These are phyloP conservation scores for Bucorvus abyssinicus DNA, from an alignment of 2,797 vertebrate species.

Conservation along the genomic window DNA sequence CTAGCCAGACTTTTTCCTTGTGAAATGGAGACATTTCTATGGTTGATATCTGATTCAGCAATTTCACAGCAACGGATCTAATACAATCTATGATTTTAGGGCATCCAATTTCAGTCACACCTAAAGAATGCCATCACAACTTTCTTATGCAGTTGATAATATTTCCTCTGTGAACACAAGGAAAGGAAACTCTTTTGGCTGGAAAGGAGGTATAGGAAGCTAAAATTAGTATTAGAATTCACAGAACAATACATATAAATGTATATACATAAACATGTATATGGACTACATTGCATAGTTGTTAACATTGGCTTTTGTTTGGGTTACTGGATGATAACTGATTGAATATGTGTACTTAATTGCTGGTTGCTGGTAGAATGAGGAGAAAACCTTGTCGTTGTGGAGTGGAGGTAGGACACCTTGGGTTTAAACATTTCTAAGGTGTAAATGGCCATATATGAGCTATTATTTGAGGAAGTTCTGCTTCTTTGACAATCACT, in stretches of 20 bases:
- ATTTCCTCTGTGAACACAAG: background rate
- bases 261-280: background rate
- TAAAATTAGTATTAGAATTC: background rate
- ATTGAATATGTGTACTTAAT: background rate
- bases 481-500: background rate
- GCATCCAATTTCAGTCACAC: background rate
- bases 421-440: background rate
- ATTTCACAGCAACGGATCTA: constrained; percentile 22
- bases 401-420: accelerated
- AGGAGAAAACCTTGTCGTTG: background rate
- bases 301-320: background rate
- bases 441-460: background rate
- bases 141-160: background rate
- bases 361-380: background rate
- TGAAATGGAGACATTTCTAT: constrained; percentile 22
- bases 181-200: background rate
- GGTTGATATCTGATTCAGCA: constrained; percentile 13
- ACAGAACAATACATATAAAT: background rate
- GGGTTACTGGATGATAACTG: background rate
- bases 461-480: background rate
- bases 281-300: background rate
- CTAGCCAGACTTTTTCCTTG: background rate
- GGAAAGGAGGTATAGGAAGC: background rate
- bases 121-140: background rate
- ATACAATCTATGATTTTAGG: background rate